Evolutionary conservation across 2,797 vertebrate genomes (phyloP).

Genomic region (Cephalopachus bancanus): DNA sequence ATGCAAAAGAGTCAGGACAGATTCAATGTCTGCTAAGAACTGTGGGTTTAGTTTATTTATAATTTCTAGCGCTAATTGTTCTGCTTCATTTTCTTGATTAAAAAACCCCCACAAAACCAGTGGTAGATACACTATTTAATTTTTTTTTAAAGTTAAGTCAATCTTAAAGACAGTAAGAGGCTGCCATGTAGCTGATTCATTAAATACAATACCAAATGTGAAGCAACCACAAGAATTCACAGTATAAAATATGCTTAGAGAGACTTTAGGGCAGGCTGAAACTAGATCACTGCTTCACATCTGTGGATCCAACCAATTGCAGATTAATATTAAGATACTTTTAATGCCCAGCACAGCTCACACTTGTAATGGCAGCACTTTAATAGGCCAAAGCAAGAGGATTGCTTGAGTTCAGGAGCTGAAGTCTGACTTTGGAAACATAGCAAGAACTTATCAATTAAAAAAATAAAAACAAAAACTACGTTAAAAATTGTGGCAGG

Average conservation of each 20-base stretch:
- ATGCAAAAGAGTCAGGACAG: conserved; percentile 60
- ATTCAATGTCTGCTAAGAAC: conserved; percentile 53
- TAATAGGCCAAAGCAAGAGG: too few relatives aligned
- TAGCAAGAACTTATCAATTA: too few relatives aligned
- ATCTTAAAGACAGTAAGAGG: conserved; percentile 40
- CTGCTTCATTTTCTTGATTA: conserved; percentile 72
- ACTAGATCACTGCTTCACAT: not conserved
- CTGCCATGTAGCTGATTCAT: not conserved
- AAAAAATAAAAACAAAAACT: too few relatives aligned
- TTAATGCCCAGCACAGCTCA: too few relatives aligned
- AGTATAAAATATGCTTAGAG: not conserved
- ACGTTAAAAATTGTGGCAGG: too few relatives aligned
- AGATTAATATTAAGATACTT: not conserved
- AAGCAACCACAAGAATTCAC: not conserved
- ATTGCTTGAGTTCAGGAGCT: too few relatives aligned
- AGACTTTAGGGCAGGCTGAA: not conserved
- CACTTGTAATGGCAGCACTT: too few relatives aligned
- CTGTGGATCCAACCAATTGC: too few relatives aligned
- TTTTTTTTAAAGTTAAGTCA: conserved; percentile 74
- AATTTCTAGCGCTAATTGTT: conserved; percentile 76
- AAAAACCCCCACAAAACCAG: conserved; percentile 60
- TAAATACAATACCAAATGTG: not conserved
- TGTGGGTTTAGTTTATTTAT: conserved; percentile 49
- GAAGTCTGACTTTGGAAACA: too few relatives aligned
- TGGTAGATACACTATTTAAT: conserved; percentile 8